These are phyloP conservation scores for Catocala fraxini DNA, from an alignment of 2,888 invertebrate genomes.

Conservation along the genomic window DNA sequence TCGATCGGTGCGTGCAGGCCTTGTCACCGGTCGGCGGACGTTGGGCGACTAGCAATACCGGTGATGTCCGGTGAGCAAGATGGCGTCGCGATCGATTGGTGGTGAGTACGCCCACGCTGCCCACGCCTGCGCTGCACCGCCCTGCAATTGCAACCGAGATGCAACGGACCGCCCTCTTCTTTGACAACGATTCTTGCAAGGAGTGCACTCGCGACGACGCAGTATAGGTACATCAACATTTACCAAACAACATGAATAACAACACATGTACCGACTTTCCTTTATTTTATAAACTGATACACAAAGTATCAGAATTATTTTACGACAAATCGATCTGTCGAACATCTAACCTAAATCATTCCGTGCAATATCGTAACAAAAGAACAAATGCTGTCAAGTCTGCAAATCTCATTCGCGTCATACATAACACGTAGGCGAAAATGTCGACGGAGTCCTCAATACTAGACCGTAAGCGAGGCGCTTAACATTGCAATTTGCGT, in stretches of 20 bases:
- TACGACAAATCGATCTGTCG: conserved; percentile 1
- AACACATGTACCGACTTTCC: neutral
- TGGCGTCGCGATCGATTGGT: conserved; percentile 84
- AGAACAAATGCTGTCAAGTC: conserved; percentile 61
- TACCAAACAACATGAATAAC: neutral
- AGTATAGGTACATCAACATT: neutral
- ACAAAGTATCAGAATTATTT: conserved; percentile 2
- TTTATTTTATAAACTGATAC: neutral
- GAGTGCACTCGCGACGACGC: conserved; percentile 18
- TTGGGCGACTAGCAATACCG: conserved; percentile 62
- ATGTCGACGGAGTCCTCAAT: conserved; percentile 42
- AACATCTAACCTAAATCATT: conserved; percentile 25
- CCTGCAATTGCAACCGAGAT: conserved; percentile 73
- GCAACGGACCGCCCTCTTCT: conserved; percentile 68
- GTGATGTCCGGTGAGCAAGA: conserved; percentile 76
- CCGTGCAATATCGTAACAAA: conserved; percentile 38
- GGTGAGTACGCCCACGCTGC: conserved; percentile 77
- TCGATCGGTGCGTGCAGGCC: conserved; percentile 31
- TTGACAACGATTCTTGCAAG: conserved; percentile 28
- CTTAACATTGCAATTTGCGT: conserved; percentile 63
- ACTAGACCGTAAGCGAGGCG: conserved; percentile 58
- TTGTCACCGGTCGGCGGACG: conserved; percentile 50
- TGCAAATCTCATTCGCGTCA: conserved; percentile 67
- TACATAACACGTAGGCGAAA: conserved; percentile 53
- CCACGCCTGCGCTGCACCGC: conserved; percentile 84